These are phyloP conservation scores for Pammene fasciana DNA, from an alignment of 2,888 invertebrate species.

Conservation along the genomic window DNA sequence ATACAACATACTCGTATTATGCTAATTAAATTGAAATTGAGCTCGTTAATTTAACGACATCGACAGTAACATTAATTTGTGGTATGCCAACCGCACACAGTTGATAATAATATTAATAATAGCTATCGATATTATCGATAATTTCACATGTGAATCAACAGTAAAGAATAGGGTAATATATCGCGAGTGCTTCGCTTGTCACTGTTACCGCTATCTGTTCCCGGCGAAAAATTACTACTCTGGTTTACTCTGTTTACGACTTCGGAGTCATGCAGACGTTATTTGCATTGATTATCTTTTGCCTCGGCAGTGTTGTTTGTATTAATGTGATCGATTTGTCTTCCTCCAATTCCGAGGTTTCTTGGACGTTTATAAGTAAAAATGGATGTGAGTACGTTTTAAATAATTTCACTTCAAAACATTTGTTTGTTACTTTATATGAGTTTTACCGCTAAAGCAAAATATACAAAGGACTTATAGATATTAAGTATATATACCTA, in stretches of 20 bases:
- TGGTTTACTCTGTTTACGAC: conserved; percentile 13
- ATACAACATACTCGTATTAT: background rate
- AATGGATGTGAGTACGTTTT: conserved; percentile 70
- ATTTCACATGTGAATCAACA: background rate
- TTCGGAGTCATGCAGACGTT: conserved; percentile 34
- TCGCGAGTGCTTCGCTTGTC: conserved; percentile 1
- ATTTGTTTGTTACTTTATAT: too few relatives aligned
- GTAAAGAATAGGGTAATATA: too few relatives aligned
- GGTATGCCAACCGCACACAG: conserved; percentile 3
- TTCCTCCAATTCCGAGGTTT: conserved; percentile 34
- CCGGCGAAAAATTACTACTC: conserved; percentile 2
- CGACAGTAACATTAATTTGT: background rate
- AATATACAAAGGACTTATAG: too few relatives aligned
- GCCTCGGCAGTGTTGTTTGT: conserved; percentile 9
- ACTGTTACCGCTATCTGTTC: conserved; percentile 10
- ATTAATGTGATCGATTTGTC: conserved; percentile 27
- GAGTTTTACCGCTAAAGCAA: too few relatives aligned
- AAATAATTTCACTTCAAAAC: background rate
- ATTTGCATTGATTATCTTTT: conserved; percentile 14
- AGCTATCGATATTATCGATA: conserved; percentile 19
- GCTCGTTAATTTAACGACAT: background rate
- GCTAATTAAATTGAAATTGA: background rate
- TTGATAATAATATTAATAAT: background rate
- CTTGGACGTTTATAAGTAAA: conserved; percentile 67
- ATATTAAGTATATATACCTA: too few relatives aligned